phyloP scores from a whole-genome alignment of 2,797 vertebrate species.

The Rhynchotus rufescens region DNA sequence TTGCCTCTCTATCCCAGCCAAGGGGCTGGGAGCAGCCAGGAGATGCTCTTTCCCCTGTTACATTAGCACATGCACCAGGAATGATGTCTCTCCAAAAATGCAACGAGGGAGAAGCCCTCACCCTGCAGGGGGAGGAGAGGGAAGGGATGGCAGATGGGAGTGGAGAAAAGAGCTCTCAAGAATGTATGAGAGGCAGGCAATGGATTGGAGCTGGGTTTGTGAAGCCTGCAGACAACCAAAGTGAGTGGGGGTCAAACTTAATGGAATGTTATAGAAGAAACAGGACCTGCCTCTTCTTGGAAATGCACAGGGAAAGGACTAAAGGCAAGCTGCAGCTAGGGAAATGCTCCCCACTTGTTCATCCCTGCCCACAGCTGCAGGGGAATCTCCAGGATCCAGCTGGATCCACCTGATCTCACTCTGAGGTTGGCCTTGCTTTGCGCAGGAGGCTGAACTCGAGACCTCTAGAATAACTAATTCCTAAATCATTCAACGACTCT shows the following conservation, averaged over 20 bases:
- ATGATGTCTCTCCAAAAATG: not conserved
- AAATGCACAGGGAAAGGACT: not conserved
- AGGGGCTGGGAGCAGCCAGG: not conserved
- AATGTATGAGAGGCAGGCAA: not conserved
- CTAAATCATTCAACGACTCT: not conserved
- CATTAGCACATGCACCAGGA: not conserved
- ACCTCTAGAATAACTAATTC: not conserved
- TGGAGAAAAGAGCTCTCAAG: accelerated
- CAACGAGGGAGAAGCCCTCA: not conserved
- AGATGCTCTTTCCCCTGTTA: not conserved
- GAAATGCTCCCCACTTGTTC: not conserved
- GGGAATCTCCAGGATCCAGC: not conserved
- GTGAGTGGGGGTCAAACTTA: not conserved
- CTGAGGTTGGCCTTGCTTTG: not conserved
- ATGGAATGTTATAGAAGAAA: not conserved
- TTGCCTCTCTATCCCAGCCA: not conserved
- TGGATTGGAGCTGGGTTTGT: not conserved
- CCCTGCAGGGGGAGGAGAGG: not conserved
- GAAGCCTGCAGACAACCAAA: not conserved
- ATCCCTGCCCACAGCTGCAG: not conserved
- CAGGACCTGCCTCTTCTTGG: not conserved
- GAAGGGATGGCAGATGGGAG: not conserved
- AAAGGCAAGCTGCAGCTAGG: not conserved
- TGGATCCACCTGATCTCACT: not conserved
- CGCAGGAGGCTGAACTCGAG: not conserved